Percentiles rank a stretch among this genome's conserved stretches.
Evolutionary conservation across 2,888 invertebrate species (phyloP).

Genomic region (Caenorhabditis macrosperma): DNA sequence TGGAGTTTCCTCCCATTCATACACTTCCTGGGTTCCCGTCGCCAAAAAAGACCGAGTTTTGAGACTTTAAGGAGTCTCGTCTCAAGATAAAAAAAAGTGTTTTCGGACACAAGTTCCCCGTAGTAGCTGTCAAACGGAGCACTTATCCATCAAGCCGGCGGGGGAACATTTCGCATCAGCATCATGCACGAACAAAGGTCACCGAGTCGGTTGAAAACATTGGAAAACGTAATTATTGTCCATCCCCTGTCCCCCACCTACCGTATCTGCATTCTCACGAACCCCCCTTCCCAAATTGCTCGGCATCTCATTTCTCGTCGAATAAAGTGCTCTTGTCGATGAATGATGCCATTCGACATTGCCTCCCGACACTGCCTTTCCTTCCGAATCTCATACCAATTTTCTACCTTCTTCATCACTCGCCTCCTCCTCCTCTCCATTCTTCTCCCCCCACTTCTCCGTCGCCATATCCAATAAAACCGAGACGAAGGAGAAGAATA

Average conservation of each 20-base stretch:
- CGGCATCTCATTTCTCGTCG: too few relatives aligned
- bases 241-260: neutral
- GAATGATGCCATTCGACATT: constrained; percentile 40
- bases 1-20: constrained; percentile 14
- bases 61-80: neutral
- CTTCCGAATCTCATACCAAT: constrained; percentile 50
- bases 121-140: neutral
- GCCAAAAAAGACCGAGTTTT: neutral
- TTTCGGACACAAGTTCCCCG: neutral
- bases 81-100: neutral
- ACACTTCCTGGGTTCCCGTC: constrained; percentile 7
- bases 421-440: neutral
- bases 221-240: neutral
- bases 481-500: constrained; percentile 26
- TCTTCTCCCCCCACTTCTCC: constrained; percentile 8
- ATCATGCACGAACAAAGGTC: neutral
- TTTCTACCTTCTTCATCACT: constrained; percentile 37
- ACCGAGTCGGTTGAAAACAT: neutral
- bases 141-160: constrained; percentile 2
- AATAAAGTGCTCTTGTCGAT: constrained; percentile 21
- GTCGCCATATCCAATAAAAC: constrained; percentile 37
- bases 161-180: neutral
- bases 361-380: constrained; percentile 6
- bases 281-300: constrained; percentile 2
- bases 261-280: neutral